phyloP scores from a whole-genome alignment of 1,140 invertebrate genomes.

The Drosophila pachea region DNA sequence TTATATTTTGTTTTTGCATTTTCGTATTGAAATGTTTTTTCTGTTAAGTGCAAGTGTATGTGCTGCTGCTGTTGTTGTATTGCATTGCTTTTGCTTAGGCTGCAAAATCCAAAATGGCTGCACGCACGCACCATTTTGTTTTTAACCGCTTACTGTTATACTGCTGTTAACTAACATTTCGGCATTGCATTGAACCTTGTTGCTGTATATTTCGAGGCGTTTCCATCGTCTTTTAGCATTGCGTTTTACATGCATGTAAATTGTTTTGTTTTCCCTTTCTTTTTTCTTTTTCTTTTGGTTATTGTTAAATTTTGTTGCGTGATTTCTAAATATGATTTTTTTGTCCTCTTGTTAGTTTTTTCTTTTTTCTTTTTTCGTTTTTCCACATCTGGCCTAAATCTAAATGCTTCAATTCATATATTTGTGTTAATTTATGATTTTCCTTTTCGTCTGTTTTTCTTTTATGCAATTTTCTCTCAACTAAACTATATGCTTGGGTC shows the following conservation, averaged over 20 bases:
- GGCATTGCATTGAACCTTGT: background rate
- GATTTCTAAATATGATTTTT: conserved; percentile 21
- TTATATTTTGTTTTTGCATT: conserved; percentile 10
- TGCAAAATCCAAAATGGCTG: too few species aligned
- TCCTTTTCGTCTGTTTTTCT: conserved; percentile 1
- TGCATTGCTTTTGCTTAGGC: conserved; percentile 1
- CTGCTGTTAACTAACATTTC: conserved; percentile 15
- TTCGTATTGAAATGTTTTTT: conserved; percentile 64
- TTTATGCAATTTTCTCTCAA: conserved; percentile 22
- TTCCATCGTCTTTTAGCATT: background rate
- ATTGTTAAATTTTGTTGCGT: conserved; percentile 15
- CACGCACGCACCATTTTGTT: background rate
- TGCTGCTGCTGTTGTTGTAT: background rate
- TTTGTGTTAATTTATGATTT: conserved; percentile 31
- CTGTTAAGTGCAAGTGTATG: conserved; percentile 31
- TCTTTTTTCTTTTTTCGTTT: conserved; percentile 5
- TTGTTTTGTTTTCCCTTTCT: conserved; percentile 13
- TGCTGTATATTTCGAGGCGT: conserved; percentile 26
- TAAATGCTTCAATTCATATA: conserved; percentile 40
- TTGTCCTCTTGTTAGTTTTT: background rate
- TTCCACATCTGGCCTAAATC: conserved; percentile 40
- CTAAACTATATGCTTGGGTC: conserved; percentile 28
- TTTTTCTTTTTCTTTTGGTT: conserved; percentile 16
- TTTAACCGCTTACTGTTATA: conserved; percentile 7
- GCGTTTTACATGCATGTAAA: background rate